A percentile compares a stretch with the other conserved stretches of the same genome.
Conservation (phyloP, 2,797 vertebrate genomes). For the Diglossa cyanea region DNA sequence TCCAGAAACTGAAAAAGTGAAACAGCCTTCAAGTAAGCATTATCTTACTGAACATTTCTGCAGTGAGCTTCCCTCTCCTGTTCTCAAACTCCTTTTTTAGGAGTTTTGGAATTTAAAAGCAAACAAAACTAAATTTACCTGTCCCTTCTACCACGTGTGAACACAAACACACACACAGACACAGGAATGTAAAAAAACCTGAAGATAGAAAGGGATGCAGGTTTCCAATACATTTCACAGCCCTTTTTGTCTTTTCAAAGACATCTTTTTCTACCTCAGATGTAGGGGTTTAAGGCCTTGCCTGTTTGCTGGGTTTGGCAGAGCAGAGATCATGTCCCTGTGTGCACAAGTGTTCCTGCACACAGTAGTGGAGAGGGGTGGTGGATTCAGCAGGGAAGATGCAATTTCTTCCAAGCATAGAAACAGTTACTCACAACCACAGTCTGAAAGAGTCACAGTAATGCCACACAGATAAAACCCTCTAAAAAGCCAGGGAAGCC, state of each 20-base stretch:
- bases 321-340: not conserved
- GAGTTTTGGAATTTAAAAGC: not conserved
- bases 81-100: not conserved
- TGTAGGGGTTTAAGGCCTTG: not conserved
- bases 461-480: not conserved
- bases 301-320: not conserved
- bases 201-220: not conserved
- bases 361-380: rapidly evolving
- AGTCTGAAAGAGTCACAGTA: not conserved
- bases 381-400: not conserved
- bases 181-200: not conserved
- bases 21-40: not conserved
- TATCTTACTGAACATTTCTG: not conserved
- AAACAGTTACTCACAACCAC: not conserved
- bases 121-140: not conserved
- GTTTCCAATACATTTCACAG: not conserved
- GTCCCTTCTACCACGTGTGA: not conserved
- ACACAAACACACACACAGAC: not conserved
- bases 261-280: not conserved
- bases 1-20: not conserved
- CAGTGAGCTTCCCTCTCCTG: not conserved
- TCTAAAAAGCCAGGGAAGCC: not conserved
- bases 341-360: not conserved
- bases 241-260: not conserved
- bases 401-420: not conserved